Evolutionary conservation across 2,888 invertebrate genomes (phyloP).

Genomic region (Tetanocera ferruginea): DNA sequence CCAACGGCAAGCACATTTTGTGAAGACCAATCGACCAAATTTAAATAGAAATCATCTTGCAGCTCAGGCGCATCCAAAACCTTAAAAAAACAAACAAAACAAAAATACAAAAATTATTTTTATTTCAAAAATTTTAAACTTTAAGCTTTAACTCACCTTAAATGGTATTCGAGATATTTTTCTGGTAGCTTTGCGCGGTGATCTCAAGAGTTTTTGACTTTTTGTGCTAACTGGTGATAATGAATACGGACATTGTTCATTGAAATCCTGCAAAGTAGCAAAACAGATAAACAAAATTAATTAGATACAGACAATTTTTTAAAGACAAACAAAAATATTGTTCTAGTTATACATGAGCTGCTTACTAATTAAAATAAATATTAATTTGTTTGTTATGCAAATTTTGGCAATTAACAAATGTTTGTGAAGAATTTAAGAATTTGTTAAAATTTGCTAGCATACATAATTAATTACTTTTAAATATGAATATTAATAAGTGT

Average conservation of each 20-base stretch:
- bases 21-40: constrained; percentile 99
- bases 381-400: not conserved
- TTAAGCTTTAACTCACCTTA: constrained; percentile 73
- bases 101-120: not conserved
- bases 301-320: constrained; percentile 18
- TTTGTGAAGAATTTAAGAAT: constrained; percentile 4
- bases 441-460: not conserved
- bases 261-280: constrained; percentile 76
- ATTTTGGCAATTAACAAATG: constrained; percentile 27
- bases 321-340: constrained; percentile 17
- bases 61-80: constrained; percentile 68
- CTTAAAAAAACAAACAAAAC: constrained; percentile 45
- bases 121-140: not conserved
- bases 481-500: not conserved
- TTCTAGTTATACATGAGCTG: constrained; percentile 23
- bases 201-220: constrained; percentile 92
- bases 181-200: constrained; percentile 96
- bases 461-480: not conserved
- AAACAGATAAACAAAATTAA: constrained; percentile 32
- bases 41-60: constrained; percentile 98
- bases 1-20: constrained; percentile 99
- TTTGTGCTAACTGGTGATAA: constrained; percentile 95
- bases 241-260: constrained; percentile 91
- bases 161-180: constrained; percentile 99
- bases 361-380: not conserved